Percentiles rank a stretch among this genome's conserved stretches.
Conservation (phyloP, 1,140 invertebrate species). For the Trachymyrmex septentrionalis region DNA sequence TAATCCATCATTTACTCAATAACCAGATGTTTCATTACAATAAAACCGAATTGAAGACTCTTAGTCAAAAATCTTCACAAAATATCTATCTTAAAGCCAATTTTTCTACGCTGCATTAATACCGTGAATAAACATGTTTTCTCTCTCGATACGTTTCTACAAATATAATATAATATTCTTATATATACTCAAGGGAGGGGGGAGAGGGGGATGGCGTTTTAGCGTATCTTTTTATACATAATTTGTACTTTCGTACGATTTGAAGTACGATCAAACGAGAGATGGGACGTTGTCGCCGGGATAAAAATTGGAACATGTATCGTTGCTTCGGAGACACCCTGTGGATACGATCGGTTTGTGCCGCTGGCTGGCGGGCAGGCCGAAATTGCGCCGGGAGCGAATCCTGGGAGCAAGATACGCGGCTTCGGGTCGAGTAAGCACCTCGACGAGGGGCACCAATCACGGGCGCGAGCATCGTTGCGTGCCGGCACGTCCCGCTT, state of each 20-base stretch:
- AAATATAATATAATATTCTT: not conserved
- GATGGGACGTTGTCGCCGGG: not conserved
- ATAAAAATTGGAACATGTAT: not conserved
- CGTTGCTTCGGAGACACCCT: conserved; percentile 31
- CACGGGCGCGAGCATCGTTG: conserved; percentile 78
- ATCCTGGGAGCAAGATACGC: conserved; percentile 65
- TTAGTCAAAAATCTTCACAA: not conserved
- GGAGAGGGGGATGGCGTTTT: not conserved
- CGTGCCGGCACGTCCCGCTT: conserved; percentile 81
- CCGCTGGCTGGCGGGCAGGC: conserved; percentile 53
- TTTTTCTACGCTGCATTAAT: not conserved
- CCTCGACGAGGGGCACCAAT: conserved; percentile 76
- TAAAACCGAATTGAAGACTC: not conserved
- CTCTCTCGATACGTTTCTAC: no score
- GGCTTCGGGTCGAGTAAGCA: conserved; percentile 64
- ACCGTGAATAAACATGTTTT: not conserved
- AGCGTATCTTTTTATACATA: not conserved
- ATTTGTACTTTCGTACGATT: not conserved
- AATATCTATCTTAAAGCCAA: not conserved
- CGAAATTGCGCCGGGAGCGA: conserved; percentile 61
- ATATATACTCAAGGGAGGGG: not conserved
- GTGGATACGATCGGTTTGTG: conserved; percentile 49
- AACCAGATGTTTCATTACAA: not conserved
- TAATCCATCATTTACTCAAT: not conserved
- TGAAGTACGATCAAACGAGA: not conserved